Conservation (phyloP, 2,113 vertebrate genomes). For the Phrynosoma blainvillii region DNA sequence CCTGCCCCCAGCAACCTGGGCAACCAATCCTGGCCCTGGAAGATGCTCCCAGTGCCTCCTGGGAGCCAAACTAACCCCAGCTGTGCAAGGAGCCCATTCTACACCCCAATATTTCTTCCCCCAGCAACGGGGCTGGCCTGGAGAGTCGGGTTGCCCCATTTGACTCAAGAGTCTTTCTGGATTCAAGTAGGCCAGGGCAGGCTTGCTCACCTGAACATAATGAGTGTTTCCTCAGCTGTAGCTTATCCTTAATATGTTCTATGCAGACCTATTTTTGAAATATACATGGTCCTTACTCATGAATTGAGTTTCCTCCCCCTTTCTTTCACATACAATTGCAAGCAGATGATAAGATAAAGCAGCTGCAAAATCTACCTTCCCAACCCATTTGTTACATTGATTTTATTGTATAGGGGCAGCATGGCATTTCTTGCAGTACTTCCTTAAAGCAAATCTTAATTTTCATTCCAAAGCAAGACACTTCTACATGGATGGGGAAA, state of each 20-base stretch:
- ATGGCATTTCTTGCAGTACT: neutral
- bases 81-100: no score
- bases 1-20: no score
- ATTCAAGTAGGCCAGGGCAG: no score
- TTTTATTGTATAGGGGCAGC: neutral
- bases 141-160: no score
- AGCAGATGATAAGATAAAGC: neutral
- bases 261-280: neutral
- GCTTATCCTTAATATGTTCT: neutral
- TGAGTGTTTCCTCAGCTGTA: neutral
- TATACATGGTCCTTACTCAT: neutral
- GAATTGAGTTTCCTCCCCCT: neutral
- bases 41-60: no score
- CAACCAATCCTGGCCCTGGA: no score
- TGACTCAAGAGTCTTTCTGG: no score
- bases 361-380: neutral
- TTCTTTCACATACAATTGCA: neutral
- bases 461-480: neutral
- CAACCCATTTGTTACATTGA: neutral
- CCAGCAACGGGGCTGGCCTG: no score
- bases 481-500: neutral
- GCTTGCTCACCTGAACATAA: no score
- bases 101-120: no score
- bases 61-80: no score
- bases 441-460: neutral